Base-by-base conservation (phyloP, 2,113 vertebrate genomes). In the Gobio gobio region DNA sequence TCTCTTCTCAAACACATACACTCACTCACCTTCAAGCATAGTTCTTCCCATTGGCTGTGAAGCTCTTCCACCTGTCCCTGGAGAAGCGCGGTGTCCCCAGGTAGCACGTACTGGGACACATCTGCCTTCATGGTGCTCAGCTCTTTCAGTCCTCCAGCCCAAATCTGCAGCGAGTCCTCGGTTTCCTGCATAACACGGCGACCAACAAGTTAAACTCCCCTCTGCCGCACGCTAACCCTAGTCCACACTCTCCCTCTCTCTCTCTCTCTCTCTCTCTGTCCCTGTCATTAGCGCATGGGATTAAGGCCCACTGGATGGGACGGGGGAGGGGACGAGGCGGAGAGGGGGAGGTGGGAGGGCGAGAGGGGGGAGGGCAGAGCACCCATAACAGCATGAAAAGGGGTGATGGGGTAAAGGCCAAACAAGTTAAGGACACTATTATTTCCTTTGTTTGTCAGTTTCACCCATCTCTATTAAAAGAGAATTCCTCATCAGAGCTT, bases 181-280 rank as follows among this genome's bases (percentile, higher is more conserved):
- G 94, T 91, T 91, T 96, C 96, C 98, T 99, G 97, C 94, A 96
- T 95, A 86, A 90, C 90, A 93, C 93, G 49, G 82, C 89, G 91
- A 43, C 56, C 72, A 10, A 64, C 81, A 74, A 80, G 82, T 80
- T 79, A 85, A 86, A 91, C 89, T 92, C 83, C 90, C 80, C 87
- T 54, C 75, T 85, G 59, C 63, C 29, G 70, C 87, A 82, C 63
- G 29, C 81, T 83, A 73, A 75, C 33, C 75, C 81, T 86, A 45
- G 66, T 85, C 4, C 78, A 64, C 68, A 26, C 61, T 83, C 88
- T 88, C 86, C 82, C 58, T 86, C 49, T 78, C 36, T 70, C 49
- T 72, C 43, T 78, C 36, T 70, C 49, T 72, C 43, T 77, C 12
- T 58, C 89, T 85, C 89, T 87, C 68, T 79, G 56, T 87, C 92